Conservation (phyloP, 2,888 invertebrate species). For the Phania funesta region DNA sequence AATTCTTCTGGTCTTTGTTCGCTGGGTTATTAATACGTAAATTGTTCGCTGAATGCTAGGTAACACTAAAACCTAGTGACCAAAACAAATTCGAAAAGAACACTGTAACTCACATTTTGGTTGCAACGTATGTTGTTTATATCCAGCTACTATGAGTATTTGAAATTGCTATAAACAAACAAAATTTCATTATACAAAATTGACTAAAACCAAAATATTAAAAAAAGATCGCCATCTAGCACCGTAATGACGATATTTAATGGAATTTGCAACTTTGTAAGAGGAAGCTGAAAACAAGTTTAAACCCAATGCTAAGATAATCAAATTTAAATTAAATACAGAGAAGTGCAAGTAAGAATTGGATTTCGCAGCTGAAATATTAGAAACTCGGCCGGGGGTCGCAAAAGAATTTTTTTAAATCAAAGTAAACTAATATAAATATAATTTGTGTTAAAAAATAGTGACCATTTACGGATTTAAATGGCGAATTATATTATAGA, state of each 20-base stretch:
- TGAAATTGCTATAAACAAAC: conserved; percentile 41
- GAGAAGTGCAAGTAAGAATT: conserved; percentile 25
- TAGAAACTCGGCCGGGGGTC: too few relatives aligned
- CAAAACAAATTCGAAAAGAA: conserved; percentile 16
- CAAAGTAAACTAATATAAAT: not conserved
- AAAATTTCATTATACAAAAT: conserved; percentile 56
- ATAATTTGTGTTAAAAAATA: not conserved
- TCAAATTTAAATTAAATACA: conserved; percentile 37
- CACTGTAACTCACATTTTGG: not conserved
- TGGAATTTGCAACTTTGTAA: conserved; percentile 36
- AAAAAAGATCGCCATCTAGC: not conserved
- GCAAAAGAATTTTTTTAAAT: not conserved
- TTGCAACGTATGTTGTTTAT: conserved; percentile 25
- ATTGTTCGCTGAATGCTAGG: conserved; percentile 27
- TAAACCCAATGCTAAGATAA: conserved; percentile 23
- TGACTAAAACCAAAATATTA: conserved; percentile 23
- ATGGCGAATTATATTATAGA: too few relatives aligned
- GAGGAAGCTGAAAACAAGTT: not conserved
- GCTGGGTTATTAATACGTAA: conserved; percentile 19
- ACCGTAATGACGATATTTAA: conserved; percentile 56
- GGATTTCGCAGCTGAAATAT: conserved; percentile 7
- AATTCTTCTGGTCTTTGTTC: not conserved
- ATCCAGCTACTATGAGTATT: conserved; percentile 18
- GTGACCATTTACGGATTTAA: too few relatives aligned
- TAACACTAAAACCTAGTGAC: conserved; percentile 54